Base-by-base conservation (phyloP, 2,113 vertebrate genomes). In the Tor tambroides region DNA sequence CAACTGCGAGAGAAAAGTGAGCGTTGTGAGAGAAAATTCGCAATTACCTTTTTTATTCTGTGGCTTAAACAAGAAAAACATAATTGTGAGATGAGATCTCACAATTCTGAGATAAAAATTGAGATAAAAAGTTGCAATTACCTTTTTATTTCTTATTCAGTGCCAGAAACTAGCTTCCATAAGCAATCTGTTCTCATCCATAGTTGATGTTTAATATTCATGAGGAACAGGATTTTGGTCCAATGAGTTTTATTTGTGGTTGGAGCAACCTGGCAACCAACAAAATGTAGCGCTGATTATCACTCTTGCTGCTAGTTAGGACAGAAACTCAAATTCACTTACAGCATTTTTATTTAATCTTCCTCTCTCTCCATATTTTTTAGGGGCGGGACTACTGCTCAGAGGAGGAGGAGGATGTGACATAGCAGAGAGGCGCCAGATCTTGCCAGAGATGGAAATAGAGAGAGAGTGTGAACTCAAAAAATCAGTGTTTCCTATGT, bases 301-400 rank as follows among this genome's bases (percentile, higher is more conserved):
- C 12, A 4, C 11, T 28, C 7, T 69, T 32, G 6, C 67, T 71
- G 30, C 30, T 71, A 35, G 67, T 35, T 35, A 21, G 17, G 19
- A 35, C n/a, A 26, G 19, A 56, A 32, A 46, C 41, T 76, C 23
- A 11, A n/a, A 75, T n/a, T n/a, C 72, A 75, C 21, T 43, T 26
- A 35, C 4, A 35, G 4, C 26, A 2, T 56, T 56, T 54, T 43
- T 30, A n/a, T 51, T 78, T 19, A 51, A 28, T 56, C 6, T 77
- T 35, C 46, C 69, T 81, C 35, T 59, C 32, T 72, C 4, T 72
- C 35, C 15, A 30, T 35, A 5, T 67, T 49, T 43, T 88, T 74
- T 90, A 99, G 98, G 98, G 97, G 90, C 96, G 93, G 87, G 97
- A 99, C 94, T 99, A 99, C 92, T 98, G 97, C 95, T 99, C 97